Percentiles rank a stretch among this genome's conserved stretches.
These are phyloP conservation scores for Simalia tracyae DNA, from an alignment of 2,797 vertebrate species.

Conservation along the genomic window DNA sequence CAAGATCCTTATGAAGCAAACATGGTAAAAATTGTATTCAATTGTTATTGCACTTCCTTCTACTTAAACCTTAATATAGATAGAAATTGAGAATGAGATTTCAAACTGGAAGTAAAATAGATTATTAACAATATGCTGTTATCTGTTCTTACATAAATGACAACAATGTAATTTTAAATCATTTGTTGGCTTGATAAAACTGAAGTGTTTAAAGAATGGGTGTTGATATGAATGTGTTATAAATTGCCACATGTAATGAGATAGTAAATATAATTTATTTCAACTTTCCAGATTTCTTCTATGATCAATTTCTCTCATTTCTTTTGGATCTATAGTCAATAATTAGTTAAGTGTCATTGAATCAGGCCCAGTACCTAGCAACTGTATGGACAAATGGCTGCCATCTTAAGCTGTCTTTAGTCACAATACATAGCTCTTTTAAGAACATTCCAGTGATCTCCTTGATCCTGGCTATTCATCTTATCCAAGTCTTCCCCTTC, in stretches of 20 bases:
- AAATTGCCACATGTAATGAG: neutral
- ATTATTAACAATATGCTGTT: neutral
- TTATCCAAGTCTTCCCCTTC: neutral
- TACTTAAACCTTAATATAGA: neutral
- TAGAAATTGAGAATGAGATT: neutral
- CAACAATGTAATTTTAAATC: neutral
- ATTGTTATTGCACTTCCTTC: neutral
- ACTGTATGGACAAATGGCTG: neutral
- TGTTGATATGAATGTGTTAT: neutral
- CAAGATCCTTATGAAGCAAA: conserved; percentile 99
- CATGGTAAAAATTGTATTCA: conserved; percentile 81
- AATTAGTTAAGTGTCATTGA: neutral
- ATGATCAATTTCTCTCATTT: neutral
- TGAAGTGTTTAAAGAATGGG: neutral
- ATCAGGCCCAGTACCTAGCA: neutral
- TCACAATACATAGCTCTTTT: neutral
- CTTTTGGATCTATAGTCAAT: neutral
- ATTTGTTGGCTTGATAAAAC: neutral
- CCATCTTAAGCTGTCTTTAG: neutral
- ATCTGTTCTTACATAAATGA: neutral
- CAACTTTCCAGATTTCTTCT: neutral
- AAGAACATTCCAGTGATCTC: neutral
- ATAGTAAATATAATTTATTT: neutral
- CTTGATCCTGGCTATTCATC: neutral
- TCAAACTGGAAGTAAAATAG: neutral